Base-by-base conservation (phyloP, 2,797 vertebrate genomes). In the Oceanodroma leucorhoa region DNA sequence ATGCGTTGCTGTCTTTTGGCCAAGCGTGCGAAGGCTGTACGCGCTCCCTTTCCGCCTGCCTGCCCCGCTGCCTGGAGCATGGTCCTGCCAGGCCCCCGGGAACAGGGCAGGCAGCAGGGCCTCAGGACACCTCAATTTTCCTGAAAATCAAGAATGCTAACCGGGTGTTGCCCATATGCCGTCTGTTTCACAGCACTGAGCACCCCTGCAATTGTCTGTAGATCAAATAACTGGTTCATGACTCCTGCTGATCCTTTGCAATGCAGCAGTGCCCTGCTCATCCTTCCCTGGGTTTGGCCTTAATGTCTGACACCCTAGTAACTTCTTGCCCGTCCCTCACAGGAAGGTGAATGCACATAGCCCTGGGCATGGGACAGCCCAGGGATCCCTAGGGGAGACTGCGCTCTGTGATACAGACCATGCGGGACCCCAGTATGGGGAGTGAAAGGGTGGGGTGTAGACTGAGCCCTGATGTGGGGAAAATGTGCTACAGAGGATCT, bases 41-140 rank as follows among this genome's bases (percentile, higher is more conserved):
- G 1, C 0, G 1, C 5, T 73, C 27, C 23, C 4, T 24, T 48
- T 27, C 14, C 3, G 2, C 7, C 29, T 41, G 58, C 5, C 24
- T n/a, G n/a, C n/a, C 26, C 10, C 0, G 0, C 21, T 11, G 41
- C 72, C 50, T 29, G 36, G 5, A 32, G 11, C 17, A 29, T 3
- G 5, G 46, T 12, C 13, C 51, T 24, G 22, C 14, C 41, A 61
- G 9, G 5, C 18, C 17, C 21, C 29, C 0, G 5, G n/a, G 9
- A 30, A 6, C 17, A 23, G 22, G 29, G 41, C 30, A 60, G 34
- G 5, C 14, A 62, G 24, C n/a, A 64, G 36, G 20, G 30, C 14
- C 62, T 29, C 1, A 0, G 19, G 19, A 57, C 13, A 54, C 6
- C 6, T 5, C 3, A 0, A 2, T 26, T 79, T 75, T 64, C n/a